Conservation (phyloP, 2,113 vertebrate species). For the Dromaius novaehollandiae region DNA sequence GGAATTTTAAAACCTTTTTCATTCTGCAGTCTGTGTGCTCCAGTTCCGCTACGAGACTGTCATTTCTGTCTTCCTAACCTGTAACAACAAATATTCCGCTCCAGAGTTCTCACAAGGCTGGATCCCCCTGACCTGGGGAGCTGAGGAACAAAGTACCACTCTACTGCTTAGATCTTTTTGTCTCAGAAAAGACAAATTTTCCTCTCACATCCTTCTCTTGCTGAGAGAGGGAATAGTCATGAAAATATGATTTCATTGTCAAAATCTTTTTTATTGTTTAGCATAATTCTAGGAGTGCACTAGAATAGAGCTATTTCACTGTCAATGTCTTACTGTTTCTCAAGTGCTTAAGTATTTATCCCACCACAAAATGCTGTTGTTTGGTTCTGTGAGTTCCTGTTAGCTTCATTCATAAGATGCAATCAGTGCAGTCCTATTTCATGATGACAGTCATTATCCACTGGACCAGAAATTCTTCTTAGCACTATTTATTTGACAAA, state of each 20-base stretch:
- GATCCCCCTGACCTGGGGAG: not conserved
- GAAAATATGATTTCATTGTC: not conserved
- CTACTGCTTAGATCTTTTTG: not conserved
- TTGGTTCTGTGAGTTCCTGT: conserved; percentile 45
- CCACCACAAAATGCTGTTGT: conserved; percentile 50
- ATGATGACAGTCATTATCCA: conserved; percentile 64
- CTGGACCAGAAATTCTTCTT: conserved; percentile 68
- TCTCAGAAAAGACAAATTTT: not conserved
- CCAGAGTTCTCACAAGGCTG: not conserved
- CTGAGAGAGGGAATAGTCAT: not conserved
- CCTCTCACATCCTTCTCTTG: not conserved
- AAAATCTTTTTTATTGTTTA: conserved; percentile 23
- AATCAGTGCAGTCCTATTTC: conserved; percentile 65
- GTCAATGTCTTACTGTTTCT: conserved; percentile 58
- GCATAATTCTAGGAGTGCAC: not conserved
- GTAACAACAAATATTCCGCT: not conserved
- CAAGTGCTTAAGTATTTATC: conserved; percentile 54
- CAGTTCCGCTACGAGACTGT: not conserved
- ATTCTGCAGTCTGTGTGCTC: not conserved
- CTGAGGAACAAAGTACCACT: conserved; percentile 9
- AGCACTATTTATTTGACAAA: conserved; percentile 57
- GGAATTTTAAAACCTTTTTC: not conserved
- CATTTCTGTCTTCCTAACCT: not conserved
- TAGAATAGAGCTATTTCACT: conserved; percentile 37
- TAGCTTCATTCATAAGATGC: conserved; percentile 65